These are phyloP conservation scores for Pipistrellus pygmaeus DNA, from an alignment of 2,797 vertebrate species.

Conservation along the genomic window DNA sequence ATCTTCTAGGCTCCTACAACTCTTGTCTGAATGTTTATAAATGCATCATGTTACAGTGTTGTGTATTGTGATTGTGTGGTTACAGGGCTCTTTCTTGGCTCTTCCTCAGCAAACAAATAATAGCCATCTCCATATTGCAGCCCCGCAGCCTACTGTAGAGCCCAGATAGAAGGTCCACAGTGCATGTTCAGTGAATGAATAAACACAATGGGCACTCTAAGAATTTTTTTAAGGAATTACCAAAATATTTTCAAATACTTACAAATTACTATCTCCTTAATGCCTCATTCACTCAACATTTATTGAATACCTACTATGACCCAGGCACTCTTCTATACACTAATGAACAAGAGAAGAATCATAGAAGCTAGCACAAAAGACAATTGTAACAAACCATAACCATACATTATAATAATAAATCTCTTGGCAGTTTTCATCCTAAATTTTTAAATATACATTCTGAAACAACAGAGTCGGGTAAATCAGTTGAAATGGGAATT, in stretches of 20 bases:
- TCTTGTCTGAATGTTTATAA: constrained; percentile 32
- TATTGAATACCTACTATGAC: not conserved
- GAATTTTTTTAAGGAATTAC: constrained; percentile 32
- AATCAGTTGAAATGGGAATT: constrained; percentile 28
- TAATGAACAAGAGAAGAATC: not conserved
- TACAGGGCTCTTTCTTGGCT: not conserved
- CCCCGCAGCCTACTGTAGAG: not conserved
- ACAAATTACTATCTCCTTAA: not conserved
- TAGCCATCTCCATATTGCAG: not conserved
- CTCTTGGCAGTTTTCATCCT: constrained; percentile 7
- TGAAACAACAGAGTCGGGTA: constrained; percentile 10
- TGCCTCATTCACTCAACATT: not conserved
- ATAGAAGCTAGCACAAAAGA: not conserved
- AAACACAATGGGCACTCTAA: constrained; percentile 1
- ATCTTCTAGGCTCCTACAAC: not conserved
- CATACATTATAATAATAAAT: not conserved
- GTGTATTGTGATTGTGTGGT: not conserved
- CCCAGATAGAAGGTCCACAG: not conserved
- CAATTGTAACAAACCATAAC: not conserved
- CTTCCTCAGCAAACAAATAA: not conserved
- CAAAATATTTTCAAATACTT: constrained; percentile 50
- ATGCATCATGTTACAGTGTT: not conserved
- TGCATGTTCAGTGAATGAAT: constrained; percentile 7
- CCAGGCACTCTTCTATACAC: not conserved
- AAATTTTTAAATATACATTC: constrained; percentile 48